Evolutionary conservation across 2,797 vertebrate genomes (phyloP).

Genomic region (Trichosurus vulpecula): DNA sequence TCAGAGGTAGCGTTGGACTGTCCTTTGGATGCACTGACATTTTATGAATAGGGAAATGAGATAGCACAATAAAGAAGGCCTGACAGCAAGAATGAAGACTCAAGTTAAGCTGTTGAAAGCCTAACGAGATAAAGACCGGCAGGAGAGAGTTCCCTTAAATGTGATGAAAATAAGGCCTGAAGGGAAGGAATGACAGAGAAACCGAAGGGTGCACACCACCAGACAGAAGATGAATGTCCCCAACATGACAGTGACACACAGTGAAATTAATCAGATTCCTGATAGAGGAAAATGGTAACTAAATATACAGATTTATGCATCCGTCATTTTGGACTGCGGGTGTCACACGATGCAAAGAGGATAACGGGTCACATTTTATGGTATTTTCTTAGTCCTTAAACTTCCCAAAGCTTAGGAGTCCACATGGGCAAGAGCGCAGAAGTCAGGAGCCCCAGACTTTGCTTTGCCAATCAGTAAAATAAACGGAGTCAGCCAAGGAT

Average conservation of each 20-base stretch:
- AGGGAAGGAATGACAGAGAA: slow-evolving; percentile 90
- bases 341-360: slow-evolving; percentile 46
- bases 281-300: slow-evolving; percentile 76
- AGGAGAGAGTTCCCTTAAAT: slow-evolving; percentile 83
- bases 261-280: slow-evolving; percentile 90
- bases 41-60: slow-evolving; percentile 86
- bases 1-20: slow-evolving; percentile 51
- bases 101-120: slow-evolving; percentile 86
- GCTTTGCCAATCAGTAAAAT: slow-evolving; percentile 26
- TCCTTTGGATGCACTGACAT: slow-evolving; percentile 58
- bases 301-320: slow-evolving; percentile 79
- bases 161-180: slow-evolving; percentile 90
- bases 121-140: slow-evolving; percentile 88
- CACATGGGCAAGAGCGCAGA: background rate
- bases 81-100: slow-evolving; percentile 86
- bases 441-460: background rate
- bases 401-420: background rate
- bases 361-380: slow-evolving; percentile 43
- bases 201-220: slow-evolving; percentile 88
- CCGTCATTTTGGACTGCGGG: slow-evolving; percentile 62
- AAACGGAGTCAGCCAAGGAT: background rate
- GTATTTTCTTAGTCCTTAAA: slow-evolving; percentile 22
- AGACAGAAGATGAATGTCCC: slow-evolving; percentile 88
- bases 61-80: slow-evolving; percentile 79
- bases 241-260: slow-evolving; percentile 94